Evolutionary conservation across 2,113 vertebrate species (phyloP), one percentile per base, ranked within the genome.

Genomic region (Eulemur macaco): DNA sequence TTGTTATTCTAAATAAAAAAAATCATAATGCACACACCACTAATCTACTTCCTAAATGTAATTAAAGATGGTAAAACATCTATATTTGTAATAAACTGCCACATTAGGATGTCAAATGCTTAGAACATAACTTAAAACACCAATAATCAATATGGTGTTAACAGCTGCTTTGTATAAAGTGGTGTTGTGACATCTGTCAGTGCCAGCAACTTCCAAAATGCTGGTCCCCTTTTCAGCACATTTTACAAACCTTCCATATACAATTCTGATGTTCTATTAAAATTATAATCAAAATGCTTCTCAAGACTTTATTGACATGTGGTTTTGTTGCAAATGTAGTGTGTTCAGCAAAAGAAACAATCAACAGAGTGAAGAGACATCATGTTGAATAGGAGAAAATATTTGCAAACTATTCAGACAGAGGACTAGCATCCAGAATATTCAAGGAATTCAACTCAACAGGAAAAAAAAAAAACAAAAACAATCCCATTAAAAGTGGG

Each of bases 121-220:
- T 86, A 29, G 39, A 58, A 23, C 1, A 9, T 25, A 25, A 34
- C 37, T 42, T 63, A 60, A 58, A 66, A 71, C 29, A 29, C 60
- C 31, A 23, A 8, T n/a, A 39, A 21, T 64, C 2, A 23, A 5
- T 12, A 8, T n/a, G 81, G 63, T 21, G 47, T 18, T 45, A 12
- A 45, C 6, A 7, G 15, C 42, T 37, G 47, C 37, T 10, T 60
- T 68, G 25, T 45, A 6, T 14, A 6, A 68, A 37, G 58, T 42
- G 78, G 34, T 0, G 0, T 11, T 1, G 1, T 23, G 25, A 58
- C 29, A 17, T 2, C 63, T 60, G 11, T 69, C 29, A 29, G 45
- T 2, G 13, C 29, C 45, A 54, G 42, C 50, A 17, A 42, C 29
- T 31, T 69, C 15, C 25, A 34, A 60, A 68, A 42, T 4, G 20